Evolutionary conservation across 2,797 vertebrate genomes (phyloP).

Genomic region (Oceanodroma leucorhoa): DNA sequence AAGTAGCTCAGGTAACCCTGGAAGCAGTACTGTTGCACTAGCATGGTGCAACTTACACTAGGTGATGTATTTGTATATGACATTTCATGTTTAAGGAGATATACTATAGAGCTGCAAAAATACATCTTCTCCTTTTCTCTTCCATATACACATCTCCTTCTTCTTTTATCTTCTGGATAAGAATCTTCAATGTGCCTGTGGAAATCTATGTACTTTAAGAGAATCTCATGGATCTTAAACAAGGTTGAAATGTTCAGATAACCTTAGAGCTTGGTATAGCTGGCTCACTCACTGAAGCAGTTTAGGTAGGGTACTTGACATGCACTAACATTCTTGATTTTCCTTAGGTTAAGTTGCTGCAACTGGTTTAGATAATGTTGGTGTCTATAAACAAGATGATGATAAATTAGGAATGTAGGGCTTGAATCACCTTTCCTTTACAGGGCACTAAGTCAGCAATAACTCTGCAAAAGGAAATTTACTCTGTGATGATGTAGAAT

Average conservation of each 20-base stretch:
- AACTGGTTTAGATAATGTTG: background rate
- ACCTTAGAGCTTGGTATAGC: background rate
- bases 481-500: background rate
- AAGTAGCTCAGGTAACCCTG: background rate
- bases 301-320: background rate
- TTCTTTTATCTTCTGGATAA: background rate
- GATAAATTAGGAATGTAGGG: background rate
- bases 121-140: background rate
- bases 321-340: background rate
- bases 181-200: background rate
- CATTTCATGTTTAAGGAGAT: background rate
- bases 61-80: background rate
- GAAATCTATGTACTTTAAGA: background rate
- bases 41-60: background rate
- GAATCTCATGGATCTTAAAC: background rate
- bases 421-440: background rate
- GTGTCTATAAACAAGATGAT: background rate
- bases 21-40: background rate
- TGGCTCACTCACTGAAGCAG: background rate
- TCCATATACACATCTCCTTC: background rate
- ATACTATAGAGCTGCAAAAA: background rate
- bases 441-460: background rate
- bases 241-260: background rate
- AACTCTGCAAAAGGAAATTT: background rate
- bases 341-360: background rate